Evolutionary conservation across 2,888 invertebrate species (phyloP).

Genomic region (Dermolepida albohirtum): DNA sequence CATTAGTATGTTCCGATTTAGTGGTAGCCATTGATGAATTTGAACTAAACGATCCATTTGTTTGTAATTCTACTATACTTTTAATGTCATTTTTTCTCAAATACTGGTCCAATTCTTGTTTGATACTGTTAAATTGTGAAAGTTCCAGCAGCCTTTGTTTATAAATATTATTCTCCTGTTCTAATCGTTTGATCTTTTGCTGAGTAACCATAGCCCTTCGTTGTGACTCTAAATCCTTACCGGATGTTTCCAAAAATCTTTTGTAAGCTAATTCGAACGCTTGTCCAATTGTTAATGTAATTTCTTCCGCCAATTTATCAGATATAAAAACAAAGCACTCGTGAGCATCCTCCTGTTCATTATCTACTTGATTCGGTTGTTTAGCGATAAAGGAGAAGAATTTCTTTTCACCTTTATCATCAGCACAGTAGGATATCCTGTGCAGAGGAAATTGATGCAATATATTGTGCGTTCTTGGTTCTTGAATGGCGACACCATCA

Average conservation of each 20-base stretch:
- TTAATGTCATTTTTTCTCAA: conserved; percentile 67
- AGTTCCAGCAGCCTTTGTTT: conserved; percentile 83
- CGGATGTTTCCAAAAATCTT: conserved; percentile 92
- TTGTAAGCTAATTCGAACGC: conserved; percentile 98
- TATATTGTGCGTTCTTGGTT: conserved; percentile 81
- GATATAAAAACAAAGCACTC: conserved; percentile 98
- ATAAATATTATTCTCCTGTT: conserved; percentile 86
- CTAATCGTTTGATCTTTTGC: conserved; percentile 87
- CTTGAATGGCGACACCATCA: conserved; percentile 94
- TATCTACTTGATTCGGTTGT: conserved; percentile 68
- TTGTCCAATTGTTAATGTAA: conserved; percentile 97
- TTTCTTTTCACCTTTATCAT: conserved; percentile 97
- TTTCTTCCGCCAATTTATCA: conserved; percentile 97
- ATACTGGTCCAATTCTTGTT: conserved; percentile 67
- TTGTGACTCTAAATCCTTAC: conserved; percentile 88
- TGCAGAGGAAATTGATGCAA: conserved; percentile 96
- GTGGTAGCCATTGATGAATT: conserved; percentile 39
- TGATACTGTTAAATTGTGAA: conserved; percentile 67
- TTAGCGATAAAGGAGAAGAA: conserved; percentile 97
- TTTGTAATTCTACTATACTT: conserved; percentile 66
- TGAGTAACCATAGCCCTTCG: conserved; percentile 82
- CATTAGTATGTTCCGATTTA: conserved; percentile 49
- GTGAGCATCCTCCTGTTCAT: conserved; percentile 79
- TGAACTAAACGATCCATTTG: conserved; percentile 40
- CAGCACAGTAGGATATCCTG: conserved; percentile 98